These are phyloP conservation scores for Apodemus sylvaticus DNA, from an alignment of 2,113 vertebrate genomes.

Conservation along the genomic window DNA sequence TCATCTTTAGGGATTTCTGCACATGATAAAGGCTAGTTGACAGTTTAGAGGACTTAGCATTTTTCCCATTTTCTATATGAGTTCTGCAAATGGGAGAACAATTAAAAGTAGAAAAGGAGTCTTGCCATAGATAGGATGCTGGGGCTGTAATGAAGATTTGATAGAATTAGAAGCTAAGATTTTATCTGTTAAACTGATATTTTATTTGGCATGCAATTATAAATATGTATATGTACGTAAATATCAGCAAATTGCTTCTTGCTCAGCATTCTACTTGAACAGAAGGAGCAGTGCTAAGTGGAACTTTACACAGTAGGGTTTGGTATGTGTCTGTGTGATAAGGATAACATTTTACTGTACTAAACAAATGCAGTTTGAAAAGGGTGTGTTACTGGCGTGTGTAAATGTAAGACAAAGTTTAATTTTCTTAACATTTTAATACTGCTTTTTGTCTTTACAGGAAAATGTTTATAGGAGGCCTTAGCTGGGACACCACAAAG, in stretches of 20 bases:
- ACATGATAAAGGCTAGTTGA: slow-evolving; percentile 54
- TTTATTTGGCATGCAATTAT: neutral
- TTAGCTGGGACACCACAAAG: slow-evolving; percentile 99
- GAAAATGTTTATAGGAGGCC: slow-evolving; percentile 99
- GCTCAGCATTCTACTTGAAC: slow-evolving; percentile 19
- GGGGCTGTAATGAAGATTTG: slow-evolving; percentile 47
- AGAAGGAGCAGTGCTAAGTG: slow-evolving; percentile 52
- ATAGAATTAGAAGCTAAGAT: slow-evolving; percentile 51
- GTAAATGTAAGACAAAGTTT: slow-evolving; percentile 55
- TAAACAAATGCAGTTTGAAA: slow-evolving; percentile 66
- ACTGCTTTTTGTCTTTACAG: slow-evolving; percentile 86
- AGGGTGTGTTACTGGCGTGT: slow-evolving; percentile 38
- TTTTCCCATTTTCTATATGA: slow-evolving; percentile 59
- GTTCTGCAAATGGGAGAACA: slow-evolving; percentile 47
- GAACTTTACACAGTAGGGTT: slow-evolving; percentile 19
- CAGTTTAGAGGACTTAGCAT: slow-evolving; percentile 28
- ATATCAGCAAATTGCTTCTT: slow-evolving; percentile 40
- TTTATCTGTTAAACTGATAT: slow-evolving; percentile 20
- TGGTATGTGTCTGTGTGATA: slow-evolving; percentile 34
- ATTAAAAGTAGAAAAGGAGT: neutral
- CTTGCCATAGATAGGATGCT: slow-evolving; percentile 15
- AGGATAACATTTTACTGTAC: slow-evolving; percentile 52
- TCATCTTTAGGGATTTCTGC: slow-evolving; percentile 44
- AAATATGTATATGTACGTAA: neutral
- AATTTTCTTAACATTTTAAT: slow-evolving; percentile 71